A percentile compares a stretch with the other conserved stretches of the same genome.
These are phyloP conservation scores for Microplitis manilae DNA, from an alignment of 2,888 invertebrate genomes.

Conservation along the genomic window DNA sequence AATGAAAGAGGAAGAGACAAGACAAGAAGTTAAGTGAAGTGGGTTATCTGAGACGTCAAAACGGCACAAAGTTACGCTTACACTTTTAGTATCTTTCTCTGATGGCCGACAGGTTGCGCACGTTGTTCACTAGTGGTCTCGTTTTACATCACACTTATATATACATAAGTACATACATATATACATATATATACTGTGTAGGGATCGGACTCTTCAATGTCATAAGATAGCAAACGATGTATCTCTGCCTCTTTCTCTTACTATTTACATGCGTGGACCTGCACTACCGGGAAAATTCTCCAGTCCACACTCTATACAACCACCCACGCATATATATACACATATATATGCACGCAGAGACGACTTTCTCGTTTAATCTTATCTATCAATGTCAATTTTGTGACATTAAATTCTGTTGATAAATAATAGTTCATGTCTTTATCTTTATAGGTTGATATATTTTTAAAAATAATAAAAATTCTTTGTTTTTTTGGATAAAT, in stretches of 20 bases:
- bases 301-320: neutral
- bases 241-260: slow-evolving; percentile 9
- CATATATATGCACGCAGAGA: neutral
- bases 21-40: slow-evolving; percentile 11
- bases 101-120: slow-evolving; percentile 54
- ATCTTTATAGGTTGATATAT: neutral
- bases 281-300: neutral
- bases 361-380: neutral
- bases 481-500: no score
- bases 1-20: slow-evolving; percentile 23
- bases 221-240: slow-evolving; percentile 61
- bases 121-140: slow-evolving; percentile 12
- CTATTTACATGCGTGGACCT: neutral
- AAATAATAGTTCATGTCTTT: neutral
- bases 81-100: slow-evolving; percentile 53
- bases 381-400: neutral
- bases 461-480: neutral
- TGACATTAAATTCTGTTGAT: neutral
- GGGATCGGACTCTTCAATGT: slow-evolving; percentile 60
- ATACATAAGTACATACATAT: slow-evolving; percentile 10
- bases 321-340: neutral
- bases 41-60: slow-evolving; percentile 54
- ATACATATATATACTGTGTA: neutral
- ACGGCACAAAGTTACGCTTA: slow-evolving; percentile 49
- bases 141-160: neutral